phyloP scores from a whole-genome alignment of 1,140 invertebrate species.

The Ganaspis sp. region DNA sequence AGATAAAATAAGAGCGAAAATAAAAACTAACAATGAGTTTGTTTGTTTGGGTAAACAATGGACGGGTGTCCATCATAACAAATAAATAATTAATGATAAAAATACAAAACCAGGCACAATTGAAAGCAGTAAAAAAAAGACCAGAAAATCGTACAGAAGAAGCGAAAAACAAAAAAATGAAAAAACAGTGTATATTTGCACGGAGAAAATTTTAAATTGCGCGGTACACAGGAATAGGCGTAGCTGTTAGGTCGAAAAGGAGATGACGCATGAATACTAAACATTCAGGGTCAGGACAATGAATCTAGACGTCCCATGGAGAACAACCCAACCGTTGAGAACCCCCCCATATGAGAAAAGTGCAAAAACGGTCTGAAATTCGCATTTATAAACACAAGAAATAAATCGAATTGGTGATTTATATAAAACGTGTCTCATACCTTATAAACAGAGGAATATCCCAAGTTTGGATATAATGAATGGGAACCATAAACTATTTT shows the following conservation, averaged over 20 bases:
- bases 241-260: slow-evolving; percentile 36
- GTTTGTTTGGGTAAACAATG: no score
- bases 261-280: slow-evolving; percentile 62
- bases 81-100: no score
- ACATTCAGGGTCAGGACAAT: slow-evolving; percentile 61
- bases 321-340: slow-evolving; percentile 58
- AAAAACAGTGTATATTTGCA: neutral
- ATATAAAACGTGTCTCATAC: neutral
- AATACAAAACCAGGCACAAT: no score
- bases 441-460: neutral
- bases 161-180: no score
- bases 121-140: no score
- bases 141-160: no score
- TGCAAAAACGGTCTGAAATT: slow-evolving; percentile 33
- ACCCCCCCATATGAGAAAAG: slow-evolving; percentile 51
- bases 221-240: neutral
- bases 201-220: neutral
- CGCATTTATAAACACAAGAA: slow-evolving; percentile 29
- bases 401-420: neutral
- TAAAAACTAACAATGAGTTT: no score
- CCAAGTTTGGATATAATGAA: neutral
- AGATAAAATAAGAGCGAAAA: no score
- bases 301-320: slow-evolving; percentile 53
- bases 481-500: neutral
- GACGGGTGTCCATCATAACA: no score